Base-by-base conservation (phyloP, 2,113 vertebrate genomes). In the Lampris incognitus region DNA sequence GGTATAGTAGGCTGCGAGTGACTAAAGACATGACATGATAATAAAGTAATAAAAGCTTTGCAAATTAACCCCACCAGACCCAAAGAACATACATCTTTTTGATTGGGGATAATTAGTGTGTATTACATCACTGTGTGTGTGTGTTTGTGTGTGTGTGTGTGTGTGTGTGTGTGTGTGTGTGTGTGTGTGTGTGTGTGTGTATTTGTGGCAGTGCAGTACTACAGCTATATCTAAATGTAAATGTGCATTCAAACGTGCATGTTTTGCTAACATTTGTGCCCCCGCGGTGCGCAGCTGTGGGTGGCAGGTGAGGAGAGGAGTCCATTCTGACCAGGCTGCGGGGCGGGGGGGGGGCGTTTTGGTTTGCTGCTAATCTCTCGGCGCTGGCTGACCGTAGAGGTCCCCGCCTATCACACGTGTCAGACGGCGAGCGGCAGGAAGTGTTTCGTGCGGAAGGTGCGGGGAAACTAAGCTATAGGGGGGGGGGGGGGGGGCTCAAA, bases 31-130 rank as follows among this genome's bases (percentile, higher is more conserved):
- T 76, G 86, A 90, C 90, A 88, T 41, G 69, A 83, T 88, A 92
- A 93, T 93, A 90, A 92, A 90, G 82, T 79, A 88, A 90, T 91
- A 89, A 89, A 92, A 88, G 89, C 64, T 83, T 86, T 79, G 88
- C 84, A 91, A 92, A 93, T 93, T 88, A 92, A 89, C 87, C 90
- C 84, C 67, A 76, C 50, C 76, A 89, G 77, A 89, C 86, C 86
- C 72, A 9, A 63, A 74, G 78, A 79, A 66, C 82, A 83, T 85
- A 84, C 62, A 77, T 79, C 79, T 80, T 80, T 73, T 85, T 73
- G 69, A 87, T 76, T 72, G 70, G 65, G 39, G 67, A 65, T 86
- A 91, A 92, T 90, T 78, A 86, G 81, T 78, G 84, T 65, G 71
- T 66, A 37, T 57, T 69, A 6, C 9, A 49, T 80, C 40, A 69